phyloP scores from a whole-genome alignment of 2,113 vertebrate genomes.

The Empidonax traillii region DNA sequence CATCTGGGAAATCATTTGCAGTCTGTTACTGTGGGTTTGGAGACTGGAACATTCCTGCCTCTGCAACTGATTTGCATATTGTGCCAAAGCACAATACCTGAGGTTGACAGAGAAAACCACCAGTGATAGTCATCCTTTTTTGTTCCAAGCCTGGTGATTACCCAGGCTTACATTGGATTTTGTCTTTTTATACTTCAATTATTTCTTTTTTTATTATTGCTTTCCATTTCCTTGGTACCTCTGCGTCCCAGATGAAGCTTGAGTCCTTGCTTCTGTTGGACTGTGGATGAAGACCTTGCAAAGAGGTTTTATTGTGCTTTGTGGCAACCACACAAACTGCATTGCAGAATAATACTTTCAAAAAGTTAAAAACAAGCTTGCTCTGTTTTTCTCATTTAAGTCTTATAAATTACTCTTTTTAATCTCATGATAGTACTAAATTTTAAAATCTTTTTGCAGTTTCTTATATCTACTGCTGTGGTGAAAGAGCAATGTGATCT shows the following conservation, averaged over 20 bases:
- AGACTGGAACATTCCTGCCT: not conserved
- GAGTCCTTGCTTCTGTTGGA: not conserved
- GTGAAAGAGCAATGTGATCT: not conserved
- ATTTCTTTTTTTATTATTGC: not conserved
- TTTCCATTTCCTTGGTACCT: not conserved
- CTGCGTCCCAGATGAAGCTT: not conserved
- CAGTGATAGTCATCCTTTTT: not conserved
- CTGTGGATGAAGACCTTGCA: not conserved
- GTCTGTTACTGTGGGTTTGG: not conserved
- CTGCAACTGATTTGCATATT: not conserved
- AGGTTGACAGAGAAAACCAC: not conserved
- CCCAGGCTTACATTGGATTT: not conserved
- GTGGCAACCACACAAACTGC: not conserved
- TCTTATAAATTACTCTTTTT: not conserved
- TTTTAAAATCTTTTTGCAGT: not conserved
- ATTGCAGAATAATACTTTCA: not conserved
- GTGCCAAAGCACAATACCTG: not conserved
- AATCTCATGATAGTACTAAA: not conserved
- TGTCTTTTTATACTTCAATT: not conserved
- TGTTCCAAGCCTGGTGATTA: not conserved
- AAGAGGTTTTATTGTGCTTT: not conserved
- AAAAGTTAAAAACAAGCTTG: not conserved
- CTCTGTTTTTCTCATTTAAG: not conserved
- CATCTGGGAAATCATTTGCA: slow-evolving; percentile 9
- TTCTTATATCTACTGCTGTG: not conserved